Conservation (phyloP, 2,797 vertebrate genomes). For the Sebastes minor region DNA sequence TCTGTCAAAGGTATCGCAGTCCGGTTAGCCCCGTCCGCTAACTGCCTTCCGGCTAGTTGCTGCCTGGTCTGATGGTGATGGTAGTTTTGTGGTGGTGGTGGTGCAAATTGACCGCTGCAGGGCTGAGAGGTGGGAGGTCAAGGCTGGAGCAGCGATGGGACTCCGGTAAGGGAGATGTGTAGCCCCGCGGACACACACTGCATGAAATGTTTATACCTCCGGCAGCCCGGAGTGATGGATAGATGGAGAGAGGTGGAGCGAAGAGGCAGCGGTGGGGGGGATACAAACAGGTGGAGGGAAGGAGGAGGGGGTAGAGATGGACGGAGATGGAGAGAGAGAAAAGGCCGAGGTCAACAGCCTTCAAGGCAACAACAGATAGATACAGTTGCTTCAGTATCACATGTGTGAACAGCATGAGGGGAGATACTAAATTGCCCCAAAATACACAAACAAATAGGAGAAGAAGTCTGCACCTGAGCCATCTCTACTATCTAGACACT, state of each 20-base stretch:
- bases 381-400: neutral
- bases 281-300: neutral
- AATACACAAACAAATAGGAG: neutral
- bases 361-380: conserved; percentile 35
- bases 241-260: neutral
- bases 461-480: neutral
- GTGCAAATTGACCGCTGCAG: conserved; percentile 30
- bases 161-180: neutral
- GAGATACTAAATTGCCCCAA: neutral
- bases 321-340: conserved; percentile 15
- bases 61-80: neutral
- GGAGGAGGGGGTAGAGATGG: neutral
- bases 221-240: conserved; percentile 15
- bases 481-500: no score
- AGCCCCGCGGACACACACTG: conserved; percentile 20
- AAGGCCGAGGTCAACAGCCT: conserved; percentile 33
- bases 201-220: conserved; percentile 39
- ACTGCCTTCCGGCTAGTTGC: conserved; percentile 8
- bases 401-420: neutral
- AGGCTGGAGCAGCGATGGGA: conserved; percentile 18
- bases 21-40: neutral
- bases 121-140: conserved; percentile 27
- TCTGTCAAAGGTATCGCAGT: neutral
- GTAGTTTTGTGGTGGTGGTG: neutral
- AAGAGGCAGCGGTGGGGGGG: neutral